Evolutionary conservation across 2,797 vertebrate species (phyloP).

Genomic region (Leptoclinus maculatus): DNA sequence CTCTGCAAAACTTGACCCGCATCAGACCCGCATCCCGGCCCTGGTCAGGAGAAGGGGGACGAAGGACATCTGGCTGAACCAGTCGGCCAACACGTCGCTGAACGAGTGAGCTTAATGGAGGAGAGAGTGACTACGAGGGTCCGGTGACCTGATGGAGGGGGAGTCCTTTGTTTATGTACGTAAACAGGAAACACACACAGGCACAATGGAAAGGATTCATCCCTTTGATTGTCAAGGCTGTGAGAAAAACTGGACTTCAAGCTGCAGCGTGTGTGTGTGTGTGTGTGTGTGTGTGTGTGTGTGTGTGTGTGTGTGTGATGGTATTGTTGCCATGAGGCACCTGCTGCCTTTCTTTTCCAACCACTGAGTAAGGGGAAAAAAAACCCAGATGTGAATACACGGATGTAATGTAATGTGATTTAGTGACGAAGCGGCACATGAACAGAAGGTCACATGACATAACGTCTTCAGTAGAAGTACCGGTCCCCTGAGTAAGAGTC

Average conservation of each 20-base stretch:
- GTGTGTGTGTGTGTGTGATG: slow-evolving; percentile 2
- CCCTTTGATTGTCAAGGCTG: slow-evolving; percentile 64
- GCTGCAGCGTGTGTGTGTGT: slow-evolving; percentile 52
- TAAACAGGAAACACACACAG: slow-evolving; percentile 87
- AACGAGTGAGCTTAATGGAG: background rate
- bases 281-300: slow-evolving; percentile 13
- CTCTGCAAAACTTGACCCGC: background rate
- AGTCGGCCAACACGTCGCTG: background rate
- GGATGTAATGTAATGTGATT: background rate
- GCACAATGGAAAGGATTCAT: slow-evolving; percentile 54
- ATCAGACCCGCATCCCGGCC: background rate
- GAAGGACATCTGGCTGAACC: background rate
- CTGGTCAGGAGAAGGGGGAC: background rate
- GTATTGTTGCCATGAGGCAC: slow-evolving; percentile 56
- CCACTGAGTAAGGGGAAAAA: background rate
- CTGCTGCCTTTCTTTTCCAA: slow-evolving; percentile 35
- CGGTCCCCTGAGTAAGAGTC: no score
- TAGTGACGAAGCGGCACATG: background rate
- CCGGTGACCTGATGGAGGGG: slow-evolving; percentile 33
- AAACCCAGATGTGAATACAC: background rate
- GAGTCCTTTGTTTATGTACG: slow-evolving; percentile 50
- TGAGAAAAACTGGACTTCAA: slow-evolving; percentile 65
- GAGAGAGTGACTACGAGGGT: slow-evolving; percentile 60
- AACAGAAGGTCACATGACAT: no score
- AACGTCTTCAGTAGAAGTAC: no score